A percentile compares a stretch with the other conserved stretches of the same genome.
These are phyloP conservation scores for Taphrorychus bicolor DNA, from an alignment of 2,888 invertebrate genomes.

Conservation along the genomic window DNA sequence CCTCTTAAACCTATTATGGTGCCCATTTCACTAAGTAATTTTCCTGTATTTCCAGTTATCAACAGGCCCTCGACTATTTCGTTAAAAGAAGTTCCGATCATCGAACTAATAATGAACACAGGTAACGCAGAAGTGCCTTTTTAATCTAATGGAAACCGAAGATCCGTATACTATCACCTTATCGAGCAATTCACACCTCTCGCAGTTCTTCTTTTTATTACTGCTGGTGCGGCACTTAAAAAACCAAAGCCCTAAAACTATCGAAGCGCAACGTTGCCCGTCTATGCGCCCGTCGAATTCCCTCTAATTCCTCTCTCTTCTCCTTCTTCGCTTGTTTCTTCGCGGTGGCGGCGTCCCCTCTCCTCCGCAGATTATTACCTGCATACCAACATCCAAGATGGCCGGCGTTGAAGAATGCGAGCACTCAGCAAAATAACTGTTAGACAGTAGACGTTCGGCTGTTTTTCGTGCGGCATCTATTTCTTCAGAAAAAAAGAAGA, in stretches of 20 bases:
- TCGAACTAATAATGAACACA: conserved; percentile 19
- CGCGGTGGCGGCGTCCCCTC: not conserved
- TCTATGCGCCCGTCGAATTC: conserved; percentile 9
- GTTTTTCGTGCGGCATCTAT: conserved; percentile 1
- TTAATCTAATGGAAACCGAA: conserved; percentile 28
- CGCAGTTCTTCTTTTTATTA: conserved; percentile 20
- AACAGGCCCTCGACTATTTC: conserved; percentile 1
- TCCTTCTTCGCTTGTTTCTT: conserved; percentile 2
- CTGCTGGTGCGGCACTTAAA: too few species aligned
- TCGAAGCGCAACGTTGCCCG: not conserved
- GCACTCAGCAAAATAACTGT: conserved; percentile 55
- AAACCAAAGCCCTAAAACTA: too few species aligned
- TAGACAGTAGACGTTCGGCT: conserved; percentile 39
- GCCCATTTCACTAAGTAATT: not conserved
- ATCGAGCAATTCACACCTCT: conserved; percentile 38
- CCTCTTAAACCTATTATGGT: too few species aligned
- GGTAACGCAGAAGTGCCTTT: conserved; percentile 15
- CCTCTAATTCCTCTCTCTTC: not conserved
- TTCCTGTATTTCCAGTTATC: conserved; percentile 3
- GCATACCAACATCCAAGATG: conserved; percentile 56
- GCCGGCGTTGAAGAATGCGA: conserved; percentile 55
- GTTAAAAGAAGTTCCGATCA: conserved; percentile 3
- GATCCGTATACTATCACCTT: conserved; percentile 25
- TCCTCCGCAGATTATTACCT: conserved; percentile 48
- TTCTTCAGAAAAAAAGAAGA: conserved; percentile 3